A percentile compares a stretch with the other conserved stretches of the same genome.
Conservation (phyloP, 2,113 vertebrate species). For the Aspidoscelis tigris region DNA sequence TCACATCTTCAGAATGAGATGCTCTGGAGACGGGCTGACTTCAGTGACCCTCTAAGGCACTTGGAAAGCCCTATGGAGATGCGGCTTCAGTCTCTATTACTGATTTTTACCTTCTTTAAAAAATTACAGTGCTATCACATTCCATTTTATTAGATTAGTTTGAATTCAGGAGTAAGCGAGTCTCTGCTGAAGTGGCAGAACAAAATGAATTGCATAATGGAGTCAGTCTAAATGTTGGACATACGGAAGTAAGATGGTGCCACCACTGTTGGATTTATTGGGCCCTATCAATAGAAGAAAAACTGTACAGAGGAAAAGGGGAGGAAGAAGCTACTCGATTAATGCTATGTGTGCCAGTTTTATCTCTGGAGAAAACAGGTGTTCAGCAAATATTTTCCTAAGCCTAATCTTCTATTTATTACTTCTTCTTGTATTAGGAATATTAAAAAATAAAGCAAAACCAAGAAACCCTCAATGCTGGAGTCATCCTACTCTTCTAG, state of each 20-base stretch:
- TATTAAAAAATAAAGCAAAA: too few species aligned
- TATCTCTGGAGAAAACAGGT: constrained; percentile 1
- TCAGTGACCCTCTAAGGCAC: too few species aligned
- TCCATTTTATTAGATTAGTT: neutral
- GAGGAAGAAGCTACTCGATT: neutral
- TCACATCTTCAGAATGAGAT: too few species aligned
- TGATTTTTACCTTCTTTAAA: neutral
- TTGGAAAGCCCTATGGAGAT: too few species aligned
- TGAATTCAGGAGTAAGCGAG: neutral
- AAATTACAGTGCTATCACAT: neutral
- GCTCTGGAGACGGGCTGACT: too few species aligned
- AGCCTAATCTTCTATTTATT: neutral
- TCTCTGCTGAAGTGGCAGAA: neutral
- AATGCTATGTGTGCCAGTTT: neutral
- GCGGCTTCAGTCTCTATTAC: too few species aligned
- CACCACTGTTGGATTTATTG: neutral
- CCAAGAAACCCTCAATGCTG: constrained; percentile 1
- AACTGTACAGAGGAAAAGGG: neutral
- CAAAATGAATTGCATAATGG: neutral
- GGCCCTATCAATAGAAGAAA: neutral
- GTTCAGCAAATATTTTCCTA: constrained; percentile 18
- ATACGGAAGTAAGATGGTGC: neutral
- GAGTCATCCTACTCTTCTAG: constrained; percentile 8
- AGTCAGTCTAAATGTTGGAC: too few species aligned
- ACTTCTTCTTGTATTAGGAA: constrained; percentile 8